Conservation (phyloP, 2,113 vertebrate species). For the Leptobrachium ailaonicum region DNA sequence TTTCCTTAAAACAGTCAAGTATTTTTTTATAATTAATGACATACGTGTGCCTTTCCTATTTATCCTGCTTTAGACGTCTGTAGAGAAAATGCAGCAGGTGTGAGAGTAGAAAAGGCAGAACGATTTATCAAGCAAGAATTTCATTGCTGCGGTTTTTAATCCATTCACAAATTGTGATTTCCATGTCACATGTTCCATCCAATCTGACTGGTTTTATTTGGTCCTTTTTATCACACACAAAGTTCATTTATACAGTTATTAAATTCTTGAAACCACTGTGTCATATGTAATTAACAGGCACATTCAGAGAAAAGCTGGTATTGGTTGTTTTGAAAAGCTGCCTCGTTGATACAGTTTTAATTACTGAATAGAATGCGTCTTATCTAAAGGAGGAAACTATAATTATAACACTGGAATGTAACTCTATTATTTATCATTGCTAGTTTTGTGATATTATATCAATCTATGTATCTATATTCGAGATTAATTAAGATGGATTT, state of each 20-base stretch:
- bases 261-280: conserved; percentile 4
- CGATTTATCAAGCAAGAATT: background rate
- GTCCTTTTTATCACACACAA: background rate
- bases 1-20: no score
- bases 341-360: conserved; percentile 41
- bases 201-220: background rate
- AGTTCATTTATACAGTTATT: conserved; percentile 22
- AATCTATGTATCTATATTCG: no score
- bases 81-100: no score
- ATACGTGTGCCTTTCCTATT: no score
- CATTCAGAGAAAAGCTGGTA: background rate
- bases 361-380: conserved; percentile 32
- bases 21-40: no score
- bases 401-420: conserved; percentile 41
- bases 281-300: conserved; percentile 19
- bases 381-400: conserved; percentile 28
- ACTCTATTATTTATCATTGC: conserved; percentile 38
- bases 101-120: no score
- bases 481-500: no score
- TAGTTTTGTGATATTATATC: background rate
- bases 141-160: background rate
- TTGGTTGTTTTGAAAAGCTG: conserved; percentile 24
- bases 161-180: background rate
- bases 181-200: background rate
- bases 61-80: no score